These are phyloP conservation scores for Rhimphoctona megacephalus DNA, from an alignment of 2,888 invertebrate species.

Conservation along the genomic window DNA sequence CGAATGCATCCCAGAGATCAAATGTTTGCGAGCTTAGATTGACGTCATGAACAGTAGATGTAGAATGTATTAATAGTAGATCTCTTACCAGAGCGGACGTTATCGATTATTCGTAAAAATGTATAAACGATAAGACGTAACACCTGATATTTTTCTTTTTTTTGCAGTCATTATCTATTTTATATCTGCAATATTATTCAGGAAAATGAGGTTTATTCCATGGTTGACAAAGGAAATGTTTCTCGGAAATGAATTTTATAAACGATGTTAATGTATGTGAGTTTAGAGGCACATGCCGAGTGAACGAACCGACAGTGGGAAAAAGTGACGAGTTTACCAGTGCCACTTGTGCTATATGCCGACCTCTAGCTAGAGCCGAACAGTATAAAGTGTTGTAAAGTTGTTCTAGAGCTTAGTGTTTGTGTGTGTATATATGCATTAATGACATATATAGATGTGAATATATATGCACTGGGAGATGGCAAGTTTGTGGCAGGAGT, in stretches of 20 bases:
- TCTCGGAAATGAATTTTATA: slow-evolving; percentile 40
- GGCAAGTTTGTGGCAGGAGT: slow-evolving; percentile 48
- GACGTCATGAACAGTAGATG: no score
- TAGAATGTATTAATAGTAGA: neutral
- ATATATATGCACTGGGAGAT: slow-evolving; percentile 34
- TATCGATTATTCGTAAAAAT: slow-evolving; percentile 11
- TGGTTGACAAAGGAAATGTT: slow-evolving; percentile 16
- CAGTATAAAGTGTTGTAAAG: slow-evolving; percentile 53
- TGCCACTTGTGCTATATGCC: slow-evolving; percentile 19
- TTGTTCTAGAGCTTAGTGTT: slow-evolving; percentile 23
- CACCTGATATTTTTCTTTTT: neutral
- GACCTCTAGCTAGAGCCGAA: slow-evolving; percentile 33
- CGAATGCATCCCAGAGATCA: neutral
- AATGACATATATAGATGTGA: neutral
- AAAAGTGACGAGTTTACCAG: slow-evolving; percentile 53
- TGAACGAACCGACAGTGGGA: slow-evolving; percentile 51
- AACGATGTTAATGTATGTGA: slow-evolving; percentile 76
- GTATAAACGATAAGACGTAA: neutral
- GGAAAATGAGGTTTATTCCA: slow-evolving; percentile 14
- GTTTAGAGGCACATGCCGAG: slow-evolving; percentile 76
- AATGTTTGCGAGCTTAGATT: neutral
- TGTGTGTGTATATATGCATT: slow-evolving; percentile 17
- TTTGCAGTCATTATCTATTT: neutral
- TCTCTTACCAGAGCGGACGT: neutral
- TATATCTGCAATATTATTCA: neutral